A percentile compares a stretch with the other conserved stretches of the same genome.
Conservation (phyloP, 2,113 vertebrate genomes). For the Macroglossus sobrinus region DNA sequence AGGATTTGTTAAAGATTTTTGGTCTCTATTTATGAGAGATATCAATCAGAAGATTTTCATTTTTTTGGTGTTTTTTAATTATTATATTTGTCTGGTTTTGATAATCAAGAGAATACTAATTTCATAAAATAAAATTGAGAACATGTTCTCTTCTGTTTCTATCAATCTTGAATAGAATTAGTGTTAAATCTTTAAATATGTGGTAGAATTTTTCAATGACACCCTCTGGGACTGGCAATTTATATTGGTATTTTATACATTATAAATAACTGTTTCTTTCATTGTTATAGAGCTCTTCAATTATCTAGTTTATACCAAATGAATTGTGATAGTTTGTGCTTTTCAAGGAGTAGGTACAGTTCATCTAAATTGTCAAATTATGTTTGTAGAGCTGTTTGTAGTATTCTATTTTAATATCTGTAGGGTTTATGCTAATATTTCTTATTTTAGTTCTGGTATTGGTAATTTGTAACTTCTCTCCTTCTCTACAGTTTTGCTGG, state of each 20-base stretch:
- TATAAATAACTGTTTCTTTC: background rate
- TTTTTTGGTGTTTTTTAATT: too few species aligned
- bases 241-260: background rate
- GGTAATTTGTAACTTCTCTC: background rate
- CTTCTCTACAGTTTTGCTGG: background rate
- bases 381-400: background rate
- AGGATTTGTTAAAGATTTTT: background rate
- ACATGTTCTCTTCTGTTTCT: background rate
- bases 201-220: background rate
- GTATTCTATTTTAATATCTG: background rate
- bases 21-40: background rate
- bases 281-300: background rate
- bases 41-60: background rate
- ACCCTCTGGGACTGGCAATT: background rate
- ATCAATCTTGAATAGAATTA: background rate
- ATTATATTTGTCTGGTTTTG: background rate
- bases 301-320: background rate
- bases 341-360: background rate
- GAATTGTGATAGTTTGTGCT: background rate
- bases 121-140: background rate
- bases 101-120: background rate
- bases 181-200: background rate
- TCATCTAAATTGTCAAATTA: background rate
- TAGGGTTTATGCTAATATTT: background rate
- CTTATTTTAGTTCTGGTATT: background rate